Evolutionary conservation across 2,113 vertebrate species (phyloP).

Genomic region (Pangasianodon hypophthalmus): DNA sequence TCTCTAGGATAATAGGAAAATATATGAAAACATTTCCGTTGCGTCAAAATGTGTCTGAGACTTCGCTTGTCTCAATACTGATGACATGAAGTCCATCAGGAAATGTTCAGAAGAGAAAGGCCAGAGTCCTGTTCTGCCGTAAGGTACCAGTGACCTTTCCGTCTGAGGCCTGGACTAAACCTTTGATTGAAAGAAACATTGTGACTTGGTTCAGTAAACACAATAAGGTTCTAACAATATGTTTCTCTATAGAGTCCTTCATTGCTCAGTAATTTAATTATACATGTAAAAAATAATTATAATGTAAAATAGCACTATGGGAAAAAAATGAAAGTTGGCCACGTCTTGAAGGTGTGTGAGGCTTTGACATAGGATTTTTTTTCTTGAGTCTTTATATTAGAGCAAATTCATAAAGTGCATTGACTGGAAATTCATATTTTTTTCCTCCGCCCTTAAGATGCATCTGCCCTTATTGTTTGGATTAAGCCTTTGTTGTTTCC

Average conservation of each 20-base stretch:
- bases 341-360: background rate
- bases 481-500: constrained; percentile 59
- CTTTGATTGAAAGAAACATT: constrained; percentile 5
- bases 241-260: background rate
- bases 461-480: constrained; percentile 52
- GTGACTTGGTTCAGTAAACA: background rate
- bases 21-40: background rate
- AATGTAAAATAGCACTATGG: background rate
- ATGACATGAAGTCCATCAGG: constrained; percentile 4
- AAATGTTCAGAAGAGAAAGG: constrained; percentile 12
- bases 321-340: background rate
- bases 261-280: background rate
- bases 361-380: background rate
- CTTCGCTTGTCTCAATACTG: background rate
- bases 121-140: constrained; percentile 5
- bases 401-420: background rate
- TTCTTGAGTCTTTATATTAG: too few species aligned
- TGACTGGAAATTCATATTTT: constrained; percentile 41
- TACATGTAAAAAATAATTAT: background rate
- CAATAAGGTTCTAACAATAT: background rate
- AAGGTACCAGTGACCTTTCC: background rate
- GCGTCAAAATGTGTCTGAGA: background rate
- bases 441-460: constrained; percentile 38
- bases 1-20: background rate
- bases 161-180: background rate